Conservation (phyloP, 2,113 vertebrate species). For the Cichladusa arquata region DNA sequence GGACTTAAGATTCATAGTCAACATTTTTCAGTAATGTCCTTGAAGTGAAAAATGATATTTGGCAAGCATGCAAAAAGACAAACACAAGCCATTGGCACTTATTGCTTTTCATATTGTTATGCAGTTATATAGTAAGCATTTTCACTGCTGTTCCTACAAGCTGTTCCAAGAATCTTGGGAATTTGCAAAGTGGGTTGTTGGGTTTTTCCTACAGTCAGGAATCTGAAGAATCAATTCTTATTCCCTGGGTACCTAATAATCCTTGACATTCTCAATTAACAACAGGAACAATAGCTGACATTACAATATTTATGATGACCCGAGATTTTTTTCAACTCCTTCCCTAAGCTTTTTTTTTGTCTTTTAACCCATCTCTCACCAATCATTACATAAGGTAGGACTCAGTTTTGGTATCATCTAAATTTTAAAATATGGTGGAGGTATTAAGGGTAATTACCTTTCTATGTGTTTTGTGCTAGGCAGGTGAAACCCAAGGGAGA, state of each 20-base stretch:
- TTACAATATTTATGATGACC: slow-evolving; percentile 30
- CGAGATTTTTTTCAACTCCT: neutral
- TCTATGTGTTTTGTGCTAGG: neutral
- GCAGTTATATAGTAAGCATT: slow-evolving; percentile 23
- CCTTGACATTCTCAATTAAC: slow-evolving; percentile 15
- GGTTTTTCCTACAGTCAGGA: slow-evolving; percentile 3
- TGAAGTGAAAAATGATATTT: slow-evolving; percentile 45
- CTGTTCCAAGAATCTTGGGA: slow-evolving; percentile 49
- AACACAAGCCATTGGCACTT: slow-evolving; percentile 38
- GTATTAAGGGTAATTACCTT: neutral
- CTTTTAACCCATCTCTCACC: neutral
- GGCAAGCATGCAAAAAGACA: slow-evolving; percentile 15
- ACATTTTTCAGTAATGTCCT: slow-evolving; percentile 39
- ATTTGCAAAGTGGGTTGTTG: slow-evolving; percentile 20
- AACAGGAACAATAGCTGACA: neutral
- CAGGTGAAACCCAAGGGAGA: neutral
- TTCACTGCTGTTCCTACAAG: slow-evolving; percentile 13
- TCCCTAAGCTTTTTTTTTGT: neutral
- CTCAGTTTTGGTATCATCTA: neutral
- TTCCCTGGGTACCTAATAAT: slow-evolving; percentile 23
- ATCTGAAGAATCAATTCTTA: slow-evolving; percentile 37
- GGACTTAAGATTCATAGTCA: slow-evolving; percentile 11
- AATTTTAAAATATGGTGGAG: neutral
- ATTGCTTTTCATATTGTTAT: neutral
- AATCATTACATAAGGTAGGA: neutral